These are phyloP conservation scores for Sminthurides bifidus DNA, from an alignment of 1,140 invertebrate species.

Conservation along the genomic window DNA sequence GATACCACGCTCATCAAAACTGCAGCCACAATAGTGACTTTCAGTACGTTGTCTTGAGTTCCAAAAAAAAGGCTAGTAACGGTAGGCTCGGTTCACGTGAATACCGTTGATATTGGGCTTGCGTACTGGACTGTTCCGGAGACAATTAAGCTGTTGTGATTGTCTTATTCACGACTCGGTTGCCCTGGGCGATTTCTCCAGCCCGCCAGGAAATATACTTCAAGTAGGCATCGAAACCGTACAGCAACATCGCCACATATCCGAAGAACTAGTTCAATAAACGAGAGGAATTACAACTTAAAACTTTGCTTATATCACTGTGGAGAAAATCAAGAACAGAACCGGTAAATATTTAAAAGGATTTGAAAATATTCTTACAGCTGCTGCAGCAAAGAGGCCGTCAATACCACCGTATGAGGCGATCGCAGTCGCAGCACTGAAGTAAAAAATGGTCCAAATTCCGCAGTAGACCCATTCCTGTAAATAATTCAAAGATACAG, in stretches of 20 bases:
- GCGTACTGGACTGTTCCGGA: not conserved
- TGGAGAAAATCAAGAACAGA: not conserved
- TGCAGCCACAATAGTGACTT: too few relatives aligned
- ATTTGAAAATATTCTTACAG: slow-evolving; percentile 43
- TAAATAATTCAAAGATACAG: slow-evolving; percentile 25
- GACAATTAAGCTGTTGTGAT: slow-evolving; percentile 46
- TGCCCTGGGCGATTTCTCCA: slow-evolving; percentile 61
- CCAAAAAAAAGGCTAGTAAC: not conserved
- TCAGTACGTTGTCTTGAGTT: too few relatives aligned
- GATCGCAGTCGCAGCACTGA: slow-evolving; percentile 53
- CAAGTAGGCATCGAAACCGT: slow-evolving; percentile 61
- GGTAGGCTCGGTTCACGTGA: not conserved
- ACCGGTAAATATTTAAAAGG: not conserved
- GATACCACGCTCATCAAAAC: too few relatives aligned
- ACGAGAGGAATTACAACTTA: slow-evolving; percentile 10
- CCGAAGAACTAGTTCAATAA: slow-evolving; percentile 61
- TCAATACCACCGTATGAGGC: slow-evolving; percentile 40
- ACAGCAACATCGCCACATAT: slow-evolving; percentile 59
- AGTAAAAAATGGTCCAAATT: slow-evolving; percentile 56
- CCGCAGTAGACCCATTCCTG: slow-evolving; percentile 61
- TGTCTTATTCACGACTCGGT: slow-evolving; percentile 50
- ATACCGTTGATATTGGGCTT: not conserved
- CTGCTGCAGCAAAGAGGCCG: slow-evolving; percentile 49
- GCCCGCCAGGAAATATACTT: slow-evolving; percentile 53
- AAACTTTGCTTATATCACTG: slow-evolving; percentile 1